Percentiles rank a stretch among this genome's conserved stretches.
phyloP scores from a whole-genome alignment of 30 jellyfish, hydroid and myxozoan species.

The Turritopsis rubra region DNA sequence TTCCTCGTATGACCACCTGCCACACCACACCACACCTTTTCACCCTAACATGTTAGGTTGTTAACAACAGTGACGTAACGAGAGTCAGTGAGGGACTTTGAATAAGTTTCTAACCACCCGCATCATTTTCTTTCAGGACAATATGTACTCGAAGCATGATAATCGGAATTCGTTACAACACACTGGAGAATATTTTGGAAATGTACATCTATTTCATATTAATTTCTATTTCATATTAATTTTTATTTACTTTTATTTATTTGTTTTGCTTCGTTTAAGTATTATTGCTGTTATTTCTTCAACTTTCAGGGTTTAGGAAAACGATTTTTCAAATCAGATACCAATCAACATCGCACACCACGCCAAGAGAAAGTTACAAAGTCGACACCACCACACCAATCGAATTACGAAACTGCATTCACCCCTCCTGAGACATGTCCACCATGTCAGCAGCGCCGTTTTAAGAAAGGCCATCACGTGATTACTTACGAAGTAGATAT shows the following conservation, averaged over 20 bases:
- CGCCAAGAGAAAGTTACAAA: background rate
- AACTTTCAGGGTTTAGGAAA: slow-evolving; percentile 9
- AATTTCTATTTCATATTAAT: too few species aligned
- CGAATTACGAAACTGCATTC: background rate
- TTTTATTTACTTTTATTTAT: too few species aligned
- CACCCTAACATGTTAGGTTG: too few species aligned
- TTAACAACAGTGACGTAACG: too few species aligned
- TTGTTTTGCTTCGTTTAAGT: too few species aligned
- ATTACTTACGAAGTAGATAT: too few species aligned
- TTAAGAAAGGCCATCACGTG: background rate
- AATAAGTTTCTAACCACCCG: too few species aligned
- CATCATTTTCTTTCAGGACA: too few species aligned
- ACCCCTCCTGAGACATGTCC: background rate
- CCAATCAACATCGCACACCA: background rate
- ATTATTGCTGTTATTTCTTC: too few species aligned
- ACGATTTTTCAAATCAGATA: background rate
- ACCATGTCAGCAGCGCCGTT: background rate
- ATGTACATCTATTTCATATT: background rate
- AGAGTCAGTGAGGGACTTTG: too few species aligned
- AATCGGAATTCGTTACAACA: slow-evolving; percentile 22
- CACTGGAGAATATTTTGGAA: slow-evolving; percentile 20
- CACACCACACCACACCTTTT: too few species aligned
- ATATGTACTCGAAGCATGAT: slow-evolving; percentile 19
- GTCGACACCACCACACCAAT: background rate
- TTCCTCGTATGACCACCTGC: too few species aligned